A percentile compares a stretch with the other conserved stretches of the same genome.
These are phyloP conservation scores for Thaumetopoea pityocampa DNA, from an alignment of 1,140 invertebrate genomes.

Conservation along the genomic window DNA sequence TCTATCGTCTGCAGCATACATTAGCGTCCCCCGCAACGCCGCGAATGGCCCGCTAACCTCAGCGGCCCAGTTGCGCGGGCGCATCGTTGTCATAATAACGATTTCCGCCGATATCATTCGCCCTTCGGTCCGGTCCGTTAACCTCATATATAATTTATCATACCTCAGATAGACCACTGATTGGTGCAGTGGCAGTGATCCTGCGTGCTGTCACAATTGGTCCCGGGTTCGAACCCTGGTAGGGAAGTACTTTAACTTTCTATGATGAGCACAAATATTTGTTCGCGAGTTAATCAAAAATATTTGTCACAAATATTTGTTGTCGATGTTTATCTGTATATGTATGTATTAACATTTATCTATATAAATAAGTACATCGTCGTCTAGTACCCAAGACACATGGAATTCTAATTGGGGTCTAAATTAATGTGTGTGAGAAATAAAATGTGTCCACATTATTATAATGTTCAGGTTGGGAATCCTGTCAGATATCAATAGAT, in stretches of 20 bases:
- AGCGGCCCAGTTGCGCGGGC: slow-evolving; percentile 21
- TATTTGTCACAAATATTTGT: too few species aligned
- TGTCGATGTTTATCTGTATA: too few species aligned
- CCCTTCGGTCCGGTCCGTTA: slow-evolving; percentile 37
- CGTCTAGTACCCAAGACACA: too few species aligned
- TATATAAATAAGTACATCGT: too few species aligned
- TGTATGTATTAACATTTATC: too few species aligned
- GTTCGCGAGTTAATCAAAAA: too few species aligned
- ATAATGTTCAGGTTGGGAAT: too few species aligned
- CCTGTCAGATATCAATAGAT: too few species aligned
- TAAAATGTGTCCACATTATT: too few species aligned
- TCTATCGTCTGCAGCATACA: slow-evolving; percentile 6
- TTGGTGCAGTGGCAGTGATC: slow-evolving; percentile 34
- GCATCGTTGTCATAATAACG: slow-evolving; percentile 56
- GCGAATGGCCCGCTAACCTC: slow-evolving; percentile 18
- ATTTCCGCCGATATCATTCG: slow-evolving; percentile 52
- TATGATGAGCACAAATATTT: too few species aligned
- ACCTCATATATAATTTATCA: slow-evolving; percentile 50
- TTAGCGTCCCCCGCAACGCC: slow-evolving; percentile 13
- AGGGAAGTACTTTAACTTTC: not conserved
- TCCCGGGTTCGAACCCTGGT: slow-evolving; percentile 12
- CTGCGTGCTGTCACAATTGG: slow-evolving; percentile 4
- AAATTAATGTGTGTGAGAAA: too few species aligned
- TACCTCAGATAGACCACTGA: slow-evolving; percentile 38
- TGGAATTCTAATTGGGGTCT: too few species aligned